Evolutionary conservation across 2,113 vertebrate species (phyloP), one percentile per base, ranked within the genome.

Genomic region (Canis aureus): DNA sequence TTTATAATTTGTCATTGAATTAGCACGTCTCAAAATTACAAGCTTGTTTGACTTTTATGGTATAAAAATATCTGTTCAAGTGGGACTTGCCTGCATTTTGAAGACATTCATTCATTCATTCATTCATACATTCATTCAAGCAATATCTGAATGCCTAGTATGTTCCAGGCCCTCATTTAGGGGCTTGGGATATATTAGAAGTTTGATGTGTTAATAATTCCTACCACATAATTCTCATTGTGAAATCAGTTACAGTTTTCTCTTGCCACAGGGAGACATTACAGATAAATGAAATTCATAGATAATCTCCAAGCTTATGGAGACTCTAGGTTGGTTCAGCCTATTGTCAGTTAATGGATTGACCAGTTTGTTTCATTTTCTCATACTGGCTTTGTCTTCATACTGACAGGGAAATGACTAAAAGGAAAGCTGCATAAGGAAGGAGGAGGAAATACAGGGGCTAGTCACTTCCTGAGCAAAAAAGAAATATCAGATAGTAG

Each of bases 221-320:
- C 29, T 88, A 6, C 60, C 85, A 93, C 23, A 60, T 94, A 57
- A 49, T 93, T 97, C 94, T 95, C 43, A 81, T 43, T 76, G 16
- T 84, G 64, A 92, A 83, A 71, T 91, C 32, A 93, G 11, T 89
- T 83, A 78, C 22, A 79, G 49, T 79, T 92, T 92, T 94, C 49
- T 69, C 5, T 90, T 73, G 51, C 49, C 94, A 49, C 6, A 96
- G 25, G 12, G 20, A 83, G 80, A 94, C 8, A 32, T 95, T 81
- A 78, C 9, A 94, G 57, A 81, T 49, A 86, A 90, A 64, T 93
- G 19, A 95, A 97, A 95, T 97, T 80, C n/a, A 35, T 66, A 87
- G 32, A 55, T 87, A 95, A 85, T 57, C 23, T 51, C 16, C 32
- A 81, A 93, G 15, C 10, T 89, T 89, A 29, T 29, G 43, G 43